Base-by-base conservation (phyloP, 2,888 invertebrate species). In the Agrochola lota region DNA sequence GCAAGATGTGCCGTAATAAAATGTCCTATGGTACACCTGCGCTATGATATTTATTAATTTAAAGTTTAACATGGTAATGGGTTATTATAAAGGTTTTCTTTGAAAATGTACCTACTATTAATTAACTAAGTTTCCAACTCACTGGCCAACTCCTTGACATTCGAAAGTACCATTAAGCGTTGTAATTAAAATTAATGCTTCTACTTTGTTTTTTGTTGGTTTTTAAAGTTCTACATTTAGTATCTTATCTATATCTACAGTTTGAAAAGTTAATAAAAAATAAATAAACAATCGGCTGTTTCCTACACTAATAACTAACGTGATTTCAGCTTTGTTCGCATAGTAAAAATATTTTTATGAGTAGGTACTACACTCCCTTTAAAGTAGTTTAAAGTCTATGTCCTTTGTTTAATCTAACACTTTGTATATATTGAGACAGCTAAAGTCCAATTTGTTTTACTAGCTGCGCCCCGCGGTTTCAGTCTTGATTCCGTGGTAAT, bases 181-280 rank as follows among this genome's bases (percentile, higher is more conserved):
- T 20, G 64, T 66, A 66, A 73, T 78, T 78, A 66, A 17, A 72
- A 73, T 78, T 7, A 72, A 78, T 73, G 66, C 1, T 66, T 52
- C 60, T 2, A 66, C 66, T 78, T 72, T 55, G n/a, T 66, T 66
- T 77, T 35, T 78, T 73, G 64, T 78, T 52, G 15, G 30, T 49
- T 77, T 74, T 55, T 11, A 15, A 23, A 30, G 43, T n/a, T 46
- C 26, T 40, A 8, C 2, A 17, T 71, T 35, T 8, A 35, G 7
- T 49, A 9, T n/a, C 1, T 23, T 40, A 40, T 40, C 40, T 40
- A 6, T 40, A 66, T 2, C 26, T 26, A 30, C 26, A 9, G 26
- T 26, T 26, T 26, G n/a, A 8, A 59, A 59, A 15, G n/a, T 57
- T n/a, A n/a, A 57, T 59, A 6, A n/a, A n/a, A 59, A 59, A n/a